phyloP scores from a whole-genome alignment of 2,797 vertebrate genomes.

The Poeciliopsis turneri region DNA sequence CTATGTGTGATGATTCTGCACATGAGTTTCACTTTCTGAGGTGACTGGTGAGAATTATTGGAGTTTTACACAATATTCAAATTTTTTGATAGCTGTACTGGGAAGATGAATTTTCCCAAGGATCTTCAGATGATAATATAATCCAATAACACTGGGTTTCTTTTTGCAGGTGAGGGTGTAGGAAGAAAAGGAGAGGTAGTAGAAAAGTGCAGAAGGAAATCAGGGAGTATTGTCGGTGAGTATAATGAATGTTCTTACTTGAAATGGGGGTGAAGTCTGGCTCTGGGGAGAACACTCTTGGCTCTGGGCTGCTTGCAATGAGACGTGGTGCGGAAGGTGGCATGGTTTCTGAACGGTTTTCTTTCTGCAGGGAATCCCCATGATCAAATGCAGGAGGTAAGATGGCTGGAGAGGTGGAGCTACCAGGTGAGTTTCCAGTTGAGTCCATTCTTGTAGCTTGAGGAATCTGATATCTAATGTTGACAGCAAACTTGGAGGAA shows the following conservation, averaged over 20 bases:
- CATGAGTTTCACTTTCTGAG: too few relatives aligned
- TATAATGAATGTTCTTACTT: slow-evolving; percentile 4
- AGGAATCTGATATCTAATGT: neutral
- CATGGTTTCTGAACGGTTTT: neutral
- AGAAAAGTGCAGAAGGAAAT: neutral
- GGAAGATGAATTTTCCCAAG: neutral
- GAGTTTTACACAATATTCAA: too few relatives aligned
- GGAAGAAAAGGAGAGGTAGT: neutral
- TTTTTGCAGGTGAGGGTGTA: neutral
- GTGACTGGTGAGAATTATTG: too few relatives aligned
- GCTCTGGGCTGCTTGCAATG: neutral
- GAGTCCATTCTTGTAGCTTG: neutral
- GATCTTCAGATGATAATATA: neutral
- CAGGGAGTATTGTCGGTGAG: neutral
- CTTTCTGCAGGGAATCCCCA: neutral
- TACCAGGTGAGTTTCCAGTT: neutral
- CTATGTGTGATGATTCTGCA: too few relatives aligned
- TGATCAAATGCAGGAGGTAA: neutral
- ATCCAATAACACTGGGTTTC: neutral
- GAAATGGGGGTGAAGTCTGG: neutral
- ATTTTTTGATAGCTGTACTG: too few relatives aligned
- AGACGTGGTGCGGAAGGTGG: neutral
- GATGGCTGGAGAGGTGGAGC: neutral
- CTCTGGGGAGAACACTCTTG: neutral
- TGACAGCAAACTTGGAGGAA: neutral